These are phyloP conservation scores for Manis javanica DNA, from an alignment of 2,797 vertebrate genomes.

Conservation along the genomic window DNA sequence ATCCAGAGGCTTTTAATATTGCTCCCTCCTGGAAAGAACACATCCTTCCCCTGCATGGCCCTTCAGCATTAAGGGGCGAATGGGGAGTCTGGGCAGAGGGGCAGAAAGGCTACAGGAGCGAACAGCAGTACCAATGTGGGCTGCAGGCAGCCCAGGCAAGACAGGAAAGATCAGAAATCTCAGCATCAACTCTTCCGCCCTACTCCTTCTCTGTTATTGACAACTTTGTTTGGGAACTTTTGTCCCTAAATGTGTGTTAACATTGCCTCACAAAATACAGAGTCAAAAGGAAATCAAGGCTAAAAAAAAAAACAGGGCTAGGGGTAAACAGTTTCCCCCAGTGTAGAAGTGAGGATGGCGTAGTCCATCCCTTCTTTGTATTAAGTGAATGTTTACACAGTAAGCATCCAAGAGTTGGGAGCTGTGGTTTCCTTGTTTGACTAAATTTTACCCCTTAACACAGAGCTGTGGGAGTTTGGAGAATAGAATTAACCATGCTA, in stretches of 20 bases:
- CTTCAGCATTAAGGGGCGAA: not conserved
- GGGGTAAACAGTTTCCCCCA: not conserved
- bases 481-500: not conserved
- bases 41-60: not conserved
- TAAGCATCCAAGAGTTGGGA: not conserved
- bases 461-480: not conserved
- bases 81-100: not conserved
- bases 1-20: not conserved
- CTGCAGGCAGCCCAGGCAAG: not conserved
- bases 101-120: not conserved
- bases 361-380: not conserved
- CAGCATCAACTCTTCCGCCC: no score
- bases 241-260: not conserved
- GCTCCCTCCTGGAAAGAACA: not conserved
- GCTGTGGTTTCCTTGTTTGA: not conserved
- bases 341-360: accelerated
- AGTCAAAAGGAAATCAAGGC: slow-evolving; percentile 26
- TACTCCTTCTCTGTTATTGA: not conserved
- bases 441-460: not conserved
- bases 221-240: not conserved
- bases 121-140: not conserved
- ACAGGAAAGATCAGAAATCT: not conserved
- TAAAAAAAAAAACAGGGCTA: not conserved
- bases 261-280: not conserved
- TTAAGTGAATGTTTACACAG: not conserved